phyloP scores from a whole-genome alignment of 2,113 vertebrate species.

The Paedocypris sp. region DNA sequence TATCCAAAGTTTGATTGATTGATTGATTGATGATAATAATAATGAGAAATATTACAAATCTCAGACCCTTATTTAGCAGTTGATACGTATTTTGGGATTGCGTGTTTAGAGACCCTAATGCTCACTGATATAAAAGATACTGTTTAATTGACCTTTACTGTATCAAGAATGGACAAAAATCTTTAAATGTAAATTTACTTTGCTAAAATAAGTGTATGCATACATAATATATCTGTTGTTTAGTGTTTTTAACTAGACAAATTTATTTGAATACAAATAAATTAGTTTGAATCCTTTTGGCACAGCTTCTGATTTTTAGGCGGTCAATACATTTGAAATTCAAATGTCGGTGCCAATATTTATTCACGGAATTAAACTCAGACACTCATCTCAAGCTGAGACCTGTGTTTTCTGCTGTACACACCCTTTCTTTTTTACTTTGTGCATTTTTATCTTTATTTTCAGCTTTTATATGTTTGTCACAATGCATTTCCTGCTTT shows the following conservation, averaged over 20 bases:
- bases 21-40: too few relatives aligned
- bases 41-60: too few relatives aligned
- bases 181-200: too few relatives aligned
- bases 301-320: too few relatives aligned
- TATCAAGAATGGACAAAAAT: background rate
- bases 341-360: background rate
- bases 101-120: slow-evolving; percentile 4
- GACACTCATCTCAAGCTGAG: slow-evolving; percentile 43
- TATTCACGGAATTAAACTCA: background rate
- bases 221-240: background rate
- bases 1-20: too few relatives aligned
- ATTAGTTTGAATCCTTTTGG: too few relatives aligned
- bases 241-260: too few relatives aligned
- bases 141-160: background rate
- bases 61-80: background rate
- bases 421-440: slow-evolving; percentile 13
- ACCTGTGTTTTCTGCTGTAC: slow-evolving; percentile 1
- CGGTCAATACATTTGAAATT: too few relatives aligned
- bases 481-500: slow-evolving; percentile 28
- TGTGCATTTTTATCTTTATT: background rate
- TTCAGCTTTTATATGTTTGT: background rate
- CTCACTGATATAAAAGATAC: slow-evolving; percentile 29
- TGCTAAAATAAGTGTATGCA: background rate
- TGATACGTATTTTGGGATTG: background rate
- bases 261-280: too few relatives aligned